Conservation (phyloP, 2,888 invertebrate genomes). For the Drosophila kokeensis region DNA sequence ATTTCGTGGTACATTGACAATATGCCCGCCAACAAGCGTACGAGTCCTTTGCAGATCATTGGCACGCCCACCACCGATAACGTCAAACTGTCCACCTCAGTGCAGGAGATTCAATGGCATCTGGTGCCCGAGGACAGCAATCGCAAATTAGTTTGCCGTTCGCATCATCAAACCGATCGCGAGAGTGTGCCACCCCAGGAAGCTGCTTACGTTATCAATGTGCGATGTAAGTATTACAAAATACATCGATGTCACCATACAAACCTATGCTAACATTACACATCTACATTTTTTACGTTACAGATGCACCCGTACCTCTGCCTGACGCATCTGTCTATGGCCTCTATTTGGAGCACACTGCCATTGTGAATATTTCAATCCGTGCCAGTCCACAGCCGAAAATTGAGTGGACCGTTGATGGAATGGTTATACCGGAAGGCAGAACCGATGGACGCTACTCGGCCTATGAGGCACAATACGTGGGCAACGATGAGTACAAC, state of each 20-base stretch:
- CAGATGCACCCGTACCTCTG: conserved; percentile 89
- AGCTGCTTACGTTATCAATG: conserved; percentile 85
- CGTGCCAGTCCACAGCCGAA: conserved; percentile 90
- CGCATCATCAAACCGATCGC: conserved; percentile 87
- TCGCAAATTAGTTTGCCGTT: conserved; percentile 88
- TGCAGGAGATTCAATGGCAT: conserved; percentile 88
- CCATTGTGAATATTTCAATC: conserved; percentile 90
- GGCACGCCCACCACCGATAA: conserved; percentile 85
- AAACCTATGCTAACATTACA: neutral
- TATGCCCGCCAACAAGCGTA: conserved; percentile 87
- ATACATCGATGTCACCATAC: neutral
- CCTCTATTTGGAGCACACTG: conserved; percentile 90
- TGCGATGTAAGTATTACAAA: conserved; percentile 86
- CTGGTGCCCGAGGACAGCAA: conserved; percentile 89
- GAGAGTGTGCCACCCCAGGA: conserved; percentile 82
- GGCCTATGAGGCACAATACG: conserved; percentile 80
- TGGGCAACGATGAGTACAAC: conserved; percentile 89
- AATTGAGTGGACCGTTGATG: conserved; percentile 89
- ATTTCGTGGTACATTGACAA: conserved; percentile 91
- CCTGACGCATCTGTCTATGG: conserved; percentile 90
- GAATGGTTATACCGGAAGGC: conserved; percentile 86
- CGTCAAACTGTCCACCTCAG: conserved; percentile 87
- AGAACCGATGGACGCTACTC: conserved; percentile 82
- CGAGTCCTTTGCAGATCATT: conserved; percentile 86
- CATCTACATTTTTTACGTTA: neutral